Evolutionary conservation across 2,797 vertebrate species (phyloP), one percentile per base, ranked within the genome.

Genomic region (Centropyge bicolor): DNA sequence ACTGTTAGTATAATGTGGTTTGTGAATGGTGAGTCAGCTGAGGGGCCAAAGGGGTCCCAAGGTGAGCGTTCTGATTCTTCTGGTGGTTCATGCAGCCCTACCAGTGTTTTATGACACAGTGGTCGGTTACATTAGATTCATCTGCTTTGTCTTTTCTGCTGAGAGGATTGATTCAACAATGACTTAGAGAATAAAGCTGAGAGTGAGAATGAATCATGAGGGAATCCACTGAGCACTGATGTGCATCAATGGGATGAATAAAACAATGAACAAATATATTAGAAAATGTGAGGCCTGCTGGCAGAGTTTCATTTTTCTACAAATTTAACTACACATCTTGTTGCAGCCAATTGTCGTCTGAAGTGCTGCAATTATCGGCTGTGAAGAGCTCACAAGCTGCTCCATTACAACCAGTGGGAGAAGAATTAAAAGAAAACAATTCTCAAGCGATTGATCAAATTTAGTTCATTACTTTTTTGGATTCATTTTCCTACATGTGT

Each of bases 21-120:
- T 78, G 24, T 60, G 14, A 68, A 65, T 48, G 17, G 55, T 60
- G 79, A 84, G 74, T 80, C 67, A 66, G 62, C 46, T 17, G 31
- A 52, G 20, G 17, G 38, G 49, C 20, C 51, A 35, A 49, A 49
- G 38, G 4, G 19, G 43, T 51, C 36, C 36, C 36, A 36, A 45
- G 24, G 38, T 40, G 9, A 66, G 22, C 10, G 4, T 52, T 31
- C 49, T 8, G 10, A 52, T 49, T 36, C 52, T 76, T 52, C 8
- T 49, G 27, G 51, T 45, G 61, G 36, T 78, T 69, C 73, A 31
- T 22, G 43, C 16, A 59, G 31, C n/a, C 22, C 17, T 71, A 7
- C 36, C 36, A 71, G 6, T 48, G 70, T 70, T 70, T 51, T 38
- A 3, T 46, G 38, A n/a, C 6, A 38, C 43, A 66, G 36, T 22